Evolutionary conservation across 2,113 vertebrate species (phyloP), one percentile per base, ranked within the genome.

Genomic region (Scolopax mira): DNA sequence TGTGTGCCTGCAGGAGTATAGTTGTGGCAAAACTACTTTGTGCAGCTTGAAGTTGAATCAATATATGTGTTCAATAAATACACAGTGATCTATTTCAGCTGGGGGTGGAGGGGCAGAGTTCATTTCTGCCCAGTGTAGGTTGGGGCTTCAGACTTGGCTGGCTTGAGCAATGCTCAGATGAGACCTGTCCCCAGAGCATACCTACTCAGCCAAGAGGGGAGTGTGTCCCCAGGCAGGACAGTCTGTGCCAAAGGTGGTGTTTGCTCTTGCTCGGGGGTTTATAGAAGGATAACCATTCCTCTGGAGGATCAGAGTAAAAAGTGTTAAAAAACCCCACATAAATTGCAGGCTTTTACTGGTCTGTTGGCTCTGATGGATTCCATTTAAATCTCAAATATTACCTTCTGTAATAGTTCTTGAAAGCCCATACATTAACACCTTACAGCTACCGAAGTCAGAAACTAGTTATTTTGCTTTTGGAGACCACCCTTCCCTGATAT

Each of bases 1-100:
- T 48, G 13, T 46, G 22, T 96, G 28, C 44, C 61, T 80, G 66
- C 13, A 49, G 73, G 49, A 79, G 22, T 79, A 25, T 22, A n/a
- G 70, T 67, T 78, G 10, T 4, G 54, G 61, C 61, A 61, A 60
- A 94, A 54, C 9, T n/a, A 61, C 37, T 73, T 70, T 79, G 62
- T n/a, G 49, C 46, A 91, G 4, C 75, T 46, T 93, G 44, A 51
- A 73, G 80, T 81, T 61, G 58, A 94, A 27, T 64, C 92, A 89
- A 60, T 92, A 51, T 54, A 35, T 77, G 79, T 62, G 62, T 73
- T 93, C 67, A 86, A 83, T 92, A 96, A 94, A 94, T 70, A 92
- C 69, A 58, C 64, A 46, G 62, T 52, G 67, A 65, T 77, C 58
- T 77, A 37, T 67, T 78, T 88, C 37, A 79, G 51, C n/a, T 46